phyloP scores from a whole-genome alignment of 2,888 invertebrate species.

The Leucoptera coffeella region DNA sequence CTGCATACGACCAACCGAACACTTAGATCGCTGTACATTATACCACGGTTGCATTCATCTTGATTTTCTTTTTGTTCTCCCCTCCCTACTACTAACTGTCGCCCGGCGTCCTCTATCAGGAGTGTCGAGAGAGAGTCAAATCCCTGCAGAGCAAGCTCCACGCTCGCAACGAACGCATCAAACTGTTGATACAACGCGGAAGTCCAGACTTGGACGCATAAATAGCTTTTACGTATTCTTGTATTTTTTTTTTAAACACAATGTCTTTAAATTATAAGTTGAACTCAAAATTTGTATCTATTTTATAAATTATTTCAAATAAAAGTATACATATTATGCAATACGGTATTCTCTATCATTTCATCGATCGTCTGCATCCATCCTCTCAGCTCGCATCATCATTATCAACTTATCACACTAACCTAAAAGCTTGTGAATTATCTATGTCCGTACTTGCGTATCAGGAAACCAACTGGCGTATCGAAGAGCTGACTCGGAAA shows the following conservation, averaged over 20 bases:
- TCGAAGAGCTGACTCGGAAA: slow-evolving; percentile 64
- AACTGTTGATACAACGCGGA: slow-evolving; percentile 80
- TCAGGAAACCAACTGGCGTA: slow-evolving; percentile 67
- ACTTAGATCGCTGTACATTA: slow-evolving; percentile 17
- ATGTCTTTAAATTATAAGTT: too few relatives aligned
- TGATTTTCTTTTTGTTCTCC: slow-evolving; percentile 39
- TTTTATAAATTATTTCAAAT: too few relatives aligned
- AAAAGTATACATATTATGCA: slow-evolving; percentile 19
- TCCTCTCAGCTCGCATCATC: slow-evolving; percentile 16
- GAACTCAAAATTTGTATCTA: too few relatives aligned
- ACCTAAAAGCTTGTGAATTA: slow-evolving; percentile 34
- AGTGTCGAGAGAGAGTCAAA: slow-evolving; percentile 79
- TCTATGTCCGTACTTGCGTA: slow-evolving; percentile 53
- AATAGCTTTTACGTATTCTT: too few relatives aligned
- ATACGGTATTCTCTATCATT: slow-evolving; percentile 33
- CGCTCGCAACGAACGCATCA: slow-evolving; percentile 83
- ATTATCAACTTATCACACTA: slow-evolving; percentile 9
- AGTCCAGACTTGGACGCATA: slow-evolving; percentile 76
- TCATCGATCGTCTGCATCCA: too few relatives aligned
- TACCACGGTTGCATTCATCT: slow-evolving; percentile 19
- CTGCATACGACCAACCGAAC: slow-evolving; percentile 5
- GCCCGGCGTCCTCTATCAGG: slow-evolving; percentile 57
- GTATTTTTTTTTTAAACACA: too few relatives aligned
- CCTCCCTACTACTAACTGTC: slow-evolving; percentile 28
- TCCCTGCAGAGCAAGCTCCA: slow-evolving; percentile 82